These are phyloP conservation scores for Manis javanica DNA, from an alignment of 2,797 vertebrate species.

Conservation along the genomic window DNA sequence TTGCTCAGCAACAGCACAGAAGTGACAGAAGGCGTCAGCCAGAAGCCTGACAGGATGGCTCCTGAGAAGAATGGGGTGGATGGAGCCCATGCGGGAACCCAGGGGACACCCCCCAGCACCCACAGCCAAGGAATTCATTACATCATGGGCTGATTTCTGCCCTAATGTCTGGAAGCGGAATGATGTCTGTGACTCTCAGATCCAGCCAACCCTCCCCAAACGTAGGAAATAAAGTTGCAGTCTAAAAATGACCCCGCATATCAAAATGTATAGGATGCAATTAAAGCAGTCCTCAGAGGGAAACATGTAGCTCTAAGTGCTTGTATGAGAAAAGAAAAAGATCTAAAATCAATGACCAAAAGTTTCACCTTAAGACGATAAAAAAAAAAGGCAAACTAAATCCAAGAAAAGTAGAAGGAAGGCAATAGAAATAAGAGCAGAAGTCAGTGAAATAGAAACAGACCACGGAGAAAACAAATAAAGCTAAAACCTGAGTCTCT, in stretches of 20 bases:
- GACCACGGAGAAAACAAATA: background rate
- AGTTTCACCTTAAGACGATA: background rate
- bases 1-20: background rate
- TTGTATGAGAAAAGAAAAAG: background rate
- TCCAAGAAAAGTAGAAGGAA: background rate
- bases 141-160: background rate
- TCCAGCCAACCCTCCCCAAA: background rate
- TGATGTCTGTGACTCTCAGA: rapidly evolving
- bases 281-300: background rate
- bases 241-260: background rate
- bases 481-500: background rate
- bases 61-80: background rate
- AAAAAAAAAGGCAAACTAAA: background rate
- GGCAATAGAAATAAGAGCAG: background rate
- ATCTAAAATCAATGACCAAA: background rate
- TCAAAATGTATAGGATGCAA: rapidly evolving
- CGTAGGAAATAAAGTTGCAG: too few species aligned
- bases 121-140: background rate
- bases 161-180: background rate
- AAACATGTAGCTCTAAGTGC: background rate
- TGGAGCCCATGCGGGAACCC: rapidly evolving
- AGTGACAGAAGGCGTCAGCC: background rate
- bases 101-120: rapidly evolving
- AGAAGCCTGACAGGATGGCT: background rate
- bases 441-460: background rate